Base-by-base conservation (phyloP, 2,888 invertebrate genomes). In the Hemistola chrysoprasaria region DNA sequence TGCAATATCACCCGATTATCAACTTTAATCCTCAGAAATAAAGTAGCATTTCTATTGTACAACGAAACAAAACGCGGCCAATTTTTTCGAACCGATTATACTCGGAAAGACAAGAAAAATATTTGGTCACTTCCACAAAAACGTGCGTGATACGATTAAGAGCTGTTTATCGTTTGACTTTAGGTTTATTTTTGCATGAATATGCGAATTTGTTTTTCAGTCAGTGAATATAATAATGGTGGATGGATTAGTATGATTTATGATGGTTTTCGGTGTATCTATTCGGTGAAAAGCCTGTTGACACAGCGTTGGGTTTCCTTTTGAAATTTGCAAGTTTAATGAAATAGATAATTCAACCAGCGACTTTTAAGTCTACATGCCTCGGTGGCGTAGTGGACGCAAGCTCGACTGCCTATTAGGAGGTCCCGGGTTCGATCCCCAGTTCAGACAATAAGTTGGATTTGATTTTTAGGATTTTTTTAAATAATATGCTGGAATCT, bases 111-210 rank as follows among this genome's bases (percentile, higher is more conserved):
- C 44, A 47, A 47, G 53, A 46, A 71, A 69, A 67, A 70, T 64
- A 69, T 71, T 72, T 68, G 71, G 65, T 62, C 68, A 68, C 56
- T 64, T 55, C 55, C 47, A 48, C 47, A 47, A 35, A 50, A 47
- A 46, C 47, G 47, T 44, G 39, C 46, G 35, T 22, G 42, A 43
- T 31, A 6, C 32, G 16, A 59, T 36, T 40, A 52, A 51, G 8
- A 20, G 35, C 58, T 52, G 21, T 38, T 34, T 61, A 33, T 7
- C 0, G 0, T 2, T 3, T 0, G 0, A 10, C 0, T 1, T 45
- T 56, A 22, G 38, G 60, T 50, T 9, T n/a, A 22, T 43, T 55
- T 58, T 51, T 30, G 39, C 22, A 3, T 47, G 35, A 8, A 3
- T 32, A 3, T 7, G 3, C 6, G 26, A 11, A 11, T 38, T 38